Evolutionary conservation across 1,140 invertebrate genomes (phyloP).

Genomic region (Aphidius gifuensis): DNA sequence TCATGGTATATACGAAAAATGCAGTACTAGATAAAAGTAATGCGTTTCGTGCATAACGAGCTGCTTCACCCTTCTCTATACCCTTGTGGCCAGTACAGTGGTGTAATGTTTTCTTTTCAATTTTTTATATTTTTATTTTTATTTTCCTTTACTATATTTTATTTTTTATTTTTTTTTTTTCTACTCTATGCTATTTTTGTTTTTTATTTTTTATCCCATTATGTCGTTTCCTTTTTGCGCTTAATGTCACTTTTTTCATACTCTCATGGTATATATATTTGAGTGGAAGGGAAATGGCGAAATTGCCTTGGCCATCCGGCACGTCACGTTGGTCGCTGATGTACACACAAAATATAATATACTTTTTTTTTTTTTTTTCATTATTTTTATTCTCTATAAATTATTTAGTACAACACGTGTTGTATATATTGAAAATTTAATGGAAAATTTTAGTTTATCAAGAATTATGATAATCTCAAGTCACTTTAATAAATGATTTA

Average conservation of each 20-base stretch:
- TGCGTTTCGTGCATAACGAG: conserved; percentile 46
- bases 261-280: conserved; percentile 8
- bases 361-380: background rate
- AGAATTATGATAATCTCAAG: no score
- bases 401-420: background rate
- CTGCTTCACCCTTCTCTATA: conserved; percentile 21
- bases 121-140: conserved; percentile 25
- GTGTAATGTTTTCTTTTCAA: background rate
- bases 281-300: conserved; percentile 22
- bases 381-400: conserved; percentile 9
- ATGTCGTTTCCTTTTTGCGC: conserved; percentile 18
- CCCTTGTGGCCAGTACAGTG: no score
- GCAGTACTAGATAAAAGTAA: conserved; percentile 41
- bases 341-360: conserved; percentile 12
- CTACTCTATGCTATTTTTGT: conserved; percentile 15
- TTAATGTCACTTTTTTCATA: conserved; percentile 22
- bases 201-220: conserved; percentile 21
- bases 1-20: background rate
- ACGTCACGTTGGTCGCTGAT: conserved; percentile 19
- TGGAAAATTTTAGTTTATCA: no score
- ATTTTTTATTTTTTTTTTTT: conserved; percentile 16
- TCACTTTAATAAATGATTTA: no score
- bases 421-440: no score
- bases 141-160: conserved; percentile 32
- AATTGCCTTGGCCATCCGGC: conserved; percentile 30